A percentile compares a stretch with the other conserved stretches of the same genome.
phyloP scores from a whole-genome alignment of 2,113 vertebrate genomes.

The Podarcis raffonei region DNA sequence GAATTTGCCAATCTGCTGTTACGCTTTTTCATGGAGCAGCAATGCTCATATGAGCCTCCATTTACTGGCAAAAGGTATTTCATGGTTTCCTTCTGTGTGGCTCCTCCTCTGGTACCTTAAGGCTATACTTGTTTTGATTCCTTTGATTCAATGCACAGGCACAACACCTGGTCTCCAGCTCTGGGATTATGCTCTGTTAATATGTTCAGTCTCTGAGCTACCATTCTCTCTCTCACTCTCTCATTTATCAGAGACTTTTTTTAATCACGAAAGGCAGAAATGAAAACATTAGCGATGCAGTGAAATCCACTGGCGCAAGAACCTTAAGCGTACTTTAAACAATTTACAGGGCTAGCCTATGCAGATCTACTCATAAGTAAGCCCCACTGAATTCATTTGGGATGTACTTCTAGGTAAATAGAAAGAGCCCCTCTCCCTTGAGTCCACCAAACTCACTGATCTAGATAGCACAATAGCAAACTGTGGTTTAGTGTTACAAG shows the following conservation, averaged over 20 bases:
- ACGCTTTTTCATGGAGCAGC: not conserved
- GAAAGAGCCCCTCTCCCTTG: not conserved
- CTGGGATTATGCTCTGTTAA: slow-evolving; percentile 21
- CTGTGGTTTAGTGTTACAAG: not conserved
- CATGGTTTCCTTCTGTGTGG: slow-evolving; percentile 1
- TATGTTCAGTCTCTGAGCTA: accelerated
- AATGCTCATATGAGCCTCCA: not conserved
- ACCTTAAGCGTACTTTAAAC: not conserved
- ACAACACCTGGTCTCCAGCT: slow-evolving; percentile 17
- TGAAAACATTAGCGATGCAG: not conserved
- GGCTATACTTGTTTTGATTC: slow-evolving; percentile 6
- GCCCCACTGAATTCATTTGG: not conserved
- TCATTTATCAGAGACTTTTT: slow-evolving; percentile 15
- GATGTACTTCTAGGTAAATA: no score
- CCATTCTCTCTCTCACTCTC: not conserved
- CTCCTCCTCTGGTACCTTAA: not conserved
- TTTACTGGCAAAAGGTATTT: not conserved
- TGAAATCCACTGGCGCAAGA: slow-evolving; percentile 5
- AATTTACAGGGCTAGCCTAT: not conserved
- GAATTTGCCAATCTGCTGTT: not conserved
- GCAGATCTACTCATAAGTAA: not conserved
- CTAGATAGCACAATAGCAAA: not conserved
- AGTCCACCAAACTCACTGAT: no score
- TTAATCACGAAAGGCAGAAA: not conserved
- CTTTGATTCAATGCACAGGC: not conserved